A percentile compares a stretch with the other conserved stretches of the same genome.
phyloP scores from a whole-genome alignment of 1,140 invertebrate species.

The Trinorchestia longiramus region DNA sequence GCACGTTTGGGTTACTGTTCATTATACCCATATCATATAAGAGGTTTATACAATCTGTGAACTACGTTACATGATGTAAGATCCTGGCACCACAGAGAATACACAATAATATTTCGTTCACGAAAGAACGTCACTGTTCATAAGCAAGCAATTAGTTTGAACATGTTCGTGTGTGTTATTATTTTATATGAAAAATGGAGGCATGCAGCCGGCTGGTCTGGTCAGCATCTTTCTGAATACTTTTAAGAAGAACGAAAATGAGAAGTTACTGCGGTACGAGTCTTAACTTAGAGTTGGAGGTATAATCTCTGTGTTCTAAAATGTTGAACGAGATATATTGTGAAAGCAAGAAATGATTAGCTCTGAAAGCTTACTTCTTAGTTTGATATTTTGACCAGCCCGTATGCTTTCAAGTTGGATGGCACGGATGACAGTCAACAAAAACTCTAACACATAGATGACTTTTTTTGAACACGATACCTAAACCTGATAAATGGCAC shows the following conservation, averaged over 20 bases:
- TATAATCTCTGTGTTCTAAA: neutral
- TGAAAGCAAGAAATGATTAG: neutral
- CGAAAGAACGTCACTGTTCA: neutral
- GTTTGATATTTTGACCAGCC: neutral
- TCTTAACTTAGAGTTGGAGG: neutral
- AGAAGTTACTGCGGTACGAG: neutral
- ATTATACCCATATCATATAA: neutral
- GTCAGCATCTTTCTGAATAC: slow-evolving; percentile 34
- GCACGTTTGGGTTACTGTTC: neutral
- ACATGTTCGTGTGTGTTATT: slow-evolving; percentile 17
- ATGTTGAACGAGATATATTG: neutral
- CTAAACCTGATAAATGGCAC: neutral
- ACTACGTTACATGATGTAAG: neutral
- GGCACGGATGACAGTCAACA: neutral
- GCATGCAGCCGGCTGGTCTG: slow-evolving; percentile 50
- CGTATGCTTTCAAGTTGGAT: neutral
- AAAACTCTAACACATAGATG: neutral
- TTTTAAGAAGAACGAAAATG: neutral
- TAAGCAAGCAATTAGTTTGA: neutral
- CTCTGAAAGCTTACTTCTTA: neutral
- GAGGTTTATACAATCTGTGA: neutral
- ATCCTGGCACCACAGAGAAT: neutral
- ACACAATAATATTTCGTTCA: neutral
- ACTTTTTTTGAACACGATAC: neutral
- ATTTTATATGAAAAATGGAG: neutral